These are phyloP conservation scores for Cryptus viduatorius DNA, from an alignment of 2,888 invertebrate genomes.

Conservation along the genomic window DNA sequence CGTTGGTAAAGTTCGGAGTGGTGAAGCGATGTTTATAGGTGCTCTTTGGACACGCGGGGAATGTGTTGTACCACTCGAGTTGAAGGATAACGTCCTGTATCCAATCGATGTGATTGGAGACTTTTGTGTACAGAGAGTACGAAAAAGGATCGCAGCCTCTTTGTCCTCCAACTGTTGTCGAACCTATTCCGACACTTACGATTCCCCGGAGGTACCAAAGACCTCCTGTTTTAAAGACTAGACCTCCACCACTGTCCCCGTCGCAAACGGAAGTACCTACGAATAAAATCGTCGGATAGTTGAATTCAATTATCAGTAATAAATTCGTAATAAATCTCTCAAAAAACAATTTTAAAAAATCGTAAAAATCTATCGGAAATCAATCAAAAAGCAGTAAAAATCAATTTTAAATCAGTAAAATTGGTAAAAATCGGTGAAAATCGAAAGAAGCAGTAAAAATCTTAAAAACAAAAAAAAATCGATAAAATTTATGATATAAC, in stretches of 20 bases:
- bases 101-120: conserved; percentile 80
- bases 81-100: conserved; percentile 78
- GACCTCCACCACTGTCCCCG: conserved; percentile 86
- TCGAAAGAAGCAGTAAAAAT: too few relatives aligned
- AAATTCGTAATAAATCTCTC: too few relatives aligned
- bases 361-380: too few relatives aligned
- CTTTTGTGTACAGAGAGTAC: conserved; percentile 82
- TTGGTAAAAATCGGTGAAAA: too few relatives aligned
- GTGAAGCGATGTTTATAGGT: not conserved
- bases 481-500: too few relatives aligned
- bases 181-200: conserved; percentile 83
- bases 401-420: too few relatives aligned
- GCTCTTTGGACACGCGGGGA: conserved; percentile 70
- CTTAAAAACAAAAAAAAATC: too few relatives aligned
- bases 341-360: too few relatives aligned
- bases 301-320: too few relatives aligned
- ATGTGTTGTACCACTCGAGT: conserved; percentile 69
- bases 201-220: conserved; percentile 85
- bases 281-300: conserved; percentile 19
- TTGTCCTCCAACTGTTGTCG: conserved; percentile 67
- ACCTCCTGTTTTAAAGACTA: conserved; percentile 80
- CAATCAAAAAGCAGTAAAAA: too few relatives aligned
- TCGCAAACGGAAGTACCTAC: conserved; percentile 84
- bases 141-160: conserved; percentile 79
- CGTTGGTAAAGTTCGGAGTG: too few relatives aligned